Conservation (phyloP, 2,888 invertebrate genomes). For the Orchestes rusci region DNA sequence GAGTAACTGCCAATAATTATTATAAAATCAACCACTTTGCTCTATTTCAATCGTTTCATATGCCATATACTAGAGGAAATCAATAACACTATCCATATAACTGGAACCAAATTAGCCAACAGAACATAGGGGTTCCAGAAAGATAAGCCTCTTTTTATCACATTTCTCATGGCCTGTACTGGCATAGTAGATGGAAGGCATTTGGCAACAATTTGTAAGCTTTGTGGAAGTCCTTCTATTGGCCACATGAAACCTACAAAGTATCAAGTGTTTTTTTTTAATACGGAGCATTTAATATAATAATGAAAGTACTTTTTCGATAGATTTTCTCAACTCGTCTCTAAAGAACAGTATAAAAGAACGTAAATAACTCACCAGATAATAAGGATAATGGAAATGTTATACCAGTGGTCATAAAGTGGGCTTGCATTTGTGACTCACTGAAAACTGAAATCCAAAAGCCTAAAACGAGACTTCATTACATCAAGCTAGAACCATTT, state of each 20-base stretch:
- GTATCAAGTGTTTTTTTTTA: neutral
- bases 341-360: neutral
- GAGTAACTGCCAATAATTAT: too few species aligned
- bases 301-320: too few species aligned
- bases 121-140: neutral
- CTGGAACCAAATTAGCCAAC: neutral
- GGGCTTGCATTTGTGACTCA: neutral
- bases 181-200: neutral
- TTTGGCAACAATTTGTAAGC: neutral
- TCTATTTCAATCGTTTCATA: neutral
- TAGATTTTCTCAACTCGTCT: too few species aligned
- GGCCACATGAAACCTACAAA: slow-evolving; percentile 1
- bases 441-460: neutral
- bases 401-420: neutral
- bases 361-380: neutral
- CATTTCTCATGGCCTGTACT: neutral
- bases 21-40: too few species aligned
- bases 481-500: neutral
- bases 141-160: neutral
- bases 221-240: neutral
- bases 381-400: neutral
- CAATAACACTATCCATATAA: neutral
- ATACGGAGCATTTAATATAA: neutral
- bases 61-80: neutral
- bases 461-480: neutral